phyloP scores from a whole-genome alignment of 2,888 invertebrate genomes.

The Drosophila borealis region DNA sequence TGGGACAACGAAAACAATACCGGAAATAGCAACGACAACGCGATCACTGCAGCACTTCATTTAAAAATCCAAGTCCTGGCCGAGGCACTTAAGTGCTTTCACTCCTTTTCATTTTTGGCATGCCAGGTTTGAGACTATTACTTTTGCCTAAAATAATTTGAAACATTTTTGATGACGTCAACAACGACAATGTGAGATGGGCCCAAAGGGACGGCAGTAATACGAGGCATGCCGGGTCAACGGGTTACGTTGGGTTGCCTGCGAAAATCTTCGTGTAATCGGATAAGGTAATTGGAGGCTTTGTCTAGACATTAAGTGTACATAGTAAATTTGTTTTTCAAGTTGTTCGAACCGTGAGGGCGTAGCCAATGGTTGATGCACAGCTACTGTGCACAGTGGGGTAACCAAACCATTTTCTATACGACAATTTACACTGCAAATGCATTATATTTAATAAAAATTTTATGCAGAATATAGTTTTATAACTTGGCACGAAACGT shows the following conservation, averaged over 20 bases:
- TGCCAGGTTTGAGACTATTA: conserved; percentile 60
- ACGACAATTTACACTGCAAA: background rate
- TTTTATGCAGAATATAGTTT: background rate
- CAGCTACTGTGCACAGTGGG: conserved; percentile 54
- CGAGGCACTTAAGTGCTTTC: conserved; percentile 77
- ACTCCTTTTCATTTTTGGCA: conserved; percentile 44
- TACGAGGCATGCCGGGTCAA: conserved; percentile 67
- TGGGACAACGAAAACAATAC: conserved; percentile 37
- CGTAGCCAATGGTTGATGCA: conserved; percentile 33
- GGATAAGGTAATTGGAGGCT: conserved; percentile 84
- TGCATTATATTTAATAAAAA: background rate
- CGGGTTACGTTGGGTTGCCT: conserved; percentile 52
- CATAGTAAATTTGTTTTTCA: conserved; percentile 77
- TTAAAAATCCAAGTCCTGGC: conserved; percentile 74
- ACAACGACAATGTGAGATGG: conserved; percentile 41
- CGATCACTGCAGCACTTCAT: conserved; percentile 74
- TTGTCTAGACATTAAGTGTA: conserved; percentile 84
- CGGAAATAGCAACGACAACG: conserved; percentile 42
- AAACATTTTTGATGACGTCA: conserved; percentile 69
- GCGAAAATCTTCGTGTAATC: conserved; percentile 83
- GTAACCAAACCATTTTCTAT: background rate
- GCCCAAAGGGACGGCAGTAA: conserved; percentile 63
- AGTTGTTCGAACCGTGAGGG: conserved; percentile 45
- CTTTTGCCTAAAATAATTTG: conserved; percentile 67
- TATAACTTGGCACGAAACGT: too few relatives aligned